Evolutionary conservation across 2,888 invertebrate species (phyloP), one percentile per base, ranked within the genome.

Genomic region (Brassicogethes aeneus): DNA sequence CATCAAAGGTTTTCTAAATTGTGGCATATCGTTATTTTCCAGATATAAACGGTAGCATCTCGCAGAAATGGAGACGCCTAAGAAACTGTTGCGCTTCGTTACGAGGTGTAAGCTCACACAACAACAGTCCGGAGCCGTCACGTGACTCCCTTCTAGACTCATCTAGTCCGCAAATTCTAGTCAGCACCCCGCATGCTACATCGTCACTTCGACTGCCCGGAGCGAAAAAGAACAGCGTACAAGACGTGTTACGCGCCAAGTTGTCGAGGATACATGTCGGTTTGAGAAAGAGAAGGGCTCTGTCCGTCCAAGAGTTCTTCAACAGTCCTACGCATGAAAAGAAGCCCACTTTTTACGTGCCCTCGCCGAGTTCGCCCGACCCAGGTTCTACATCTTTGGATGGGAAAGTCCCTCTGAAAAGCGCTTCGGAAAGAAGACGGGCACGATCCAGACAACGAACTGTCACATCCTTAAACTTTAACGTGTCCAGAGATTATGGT

Each of bases 31-130:
- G n/a, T n/a, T n/a, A n/a, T 74, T 36, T 61, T 62, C 52, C 75
- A 82, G 83, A 83, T 64, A 73, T 82, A 61, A 83, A 83, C 64
- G 81, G 82, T 50, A 82, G 80, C 60, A 73, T 85, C 50, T 80
- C 82, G 36, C 82, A 84, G 64, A 74, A 82, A 70, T 85, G 84
- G 84, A 72, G 82, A 52, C 77, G 82, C 58, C 70, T 85, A 44
- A 75, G 83, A 17, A 74, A 82, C 43, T 75, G 83, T 52, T 84
- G 83, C 63, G 75, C 77, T 16, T 74, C 77, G 7, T 56, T 69
- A 43, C 58, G 67, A 36, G 64, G 68, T 32, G 72, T 75, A 3
- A 72, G 70, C 46, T 69, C 71, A 3, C 75, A 75, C 46, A 73
- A 75, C 44, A 69, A 71, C 15, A 74, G 73, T 46, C 73, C 76